phyloP scores from a whole-genome alignment of 2,797 vertebrate genomes.

The Thunnus albacares region DNA sequence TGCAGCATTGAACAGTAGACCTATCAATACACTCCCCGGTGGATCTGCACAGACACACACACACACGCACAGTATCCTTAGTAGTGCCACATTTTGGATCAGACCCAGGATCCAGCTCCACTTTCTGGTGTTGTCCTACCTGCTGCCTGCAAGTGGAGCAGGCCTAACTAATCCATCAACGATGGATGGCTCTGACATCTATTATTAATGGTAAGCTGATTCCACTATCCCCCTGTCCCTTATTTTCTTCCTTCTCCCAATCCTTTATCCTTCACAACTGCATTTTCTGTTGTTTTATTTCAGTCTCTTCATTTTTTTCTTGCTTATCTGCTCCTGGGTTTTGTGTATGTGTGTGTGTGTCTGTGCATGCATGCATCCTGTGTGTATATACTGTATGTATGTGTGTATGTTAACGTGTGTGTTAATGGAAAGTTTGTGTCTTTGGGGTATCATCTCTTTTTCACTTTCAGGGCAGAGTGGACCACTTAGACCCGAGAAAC shows the following conservation, averaged over 20 bases:
- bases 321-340: slow-evolving; percentile 17
- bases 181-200: slow-evolving; percentile 78
- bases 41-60: slow-evolving; percentile 26
- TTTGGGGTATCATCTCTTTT: slow-evolving; percentile 56
- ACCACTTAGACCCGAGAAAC: slow-evolving; percentile 46
- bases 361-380: background rate
- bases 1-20: background rate
- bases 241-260: slow-evolving; percentile 62
- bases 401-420: slow-evolving; percentile 1
- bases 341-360: slow-evolving; percentile 1
- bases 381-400: slow-evolving; percentile 14
- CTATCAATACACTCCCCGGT: slow-evolving; percentile 14
- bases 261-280: slow-evolving; percentile 57
- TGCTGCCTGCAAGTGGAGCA: slow-evolving; percentile 79
- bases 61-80: slow-evolving; percentile 26
- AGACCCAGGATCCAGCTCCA: slow-evolving; percentile 71
- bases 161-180: slow-evolving; percentile 83
- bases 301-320: slow-evolving; percentile 29
- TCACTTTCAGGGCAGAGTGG: slow-evolving; percentile 62
- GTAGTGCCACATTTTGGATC: slow-evolving; percentile 58
- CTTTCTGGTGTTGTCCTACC: slow-evolving; percentile 74
- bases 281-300: slow-evolving; percentile 50
- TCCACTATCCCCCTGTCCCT: slow-evolving; percentile 69
- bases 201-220: slow-evolving; percentile 88
- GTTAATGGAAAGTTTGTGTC: slow-evolving; percentile 52